Conservation (phyloP, 2,113 vertebrate genomes). For the Gymnogyps californianus region DNA sequence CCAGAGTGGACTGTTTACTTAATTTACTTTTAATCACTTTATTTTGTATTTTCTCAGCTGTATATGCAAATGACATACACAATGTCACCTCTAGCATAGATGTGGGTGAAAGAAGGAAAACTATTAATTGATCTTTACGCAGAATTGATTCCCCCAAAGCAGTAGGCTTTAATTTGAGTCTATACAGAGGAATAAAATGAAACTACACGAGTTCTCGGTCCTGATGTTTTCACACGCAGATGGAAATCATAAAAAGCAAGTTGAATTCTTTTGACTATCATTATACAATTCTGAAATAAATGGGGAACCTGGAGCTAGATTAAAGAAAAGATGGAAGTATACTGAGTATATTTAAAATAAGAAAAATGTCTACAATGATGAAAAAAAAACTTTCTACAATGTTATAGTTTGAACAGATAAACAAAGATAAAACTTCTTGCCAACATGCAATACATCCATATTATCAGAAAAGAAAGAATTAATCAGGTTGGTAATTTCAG, state of each 20-base stretch:
- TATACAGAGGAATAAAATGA: not conserved
- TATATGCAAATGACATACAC: conserved; percentile 29
- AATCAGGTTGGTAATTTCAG: not conserved
- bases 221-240: not conserved
- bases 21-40: conserved; percentile 57
- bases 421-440: not conserved
- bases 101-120: conserved; percentile 5
- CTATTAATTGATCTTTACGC: conserved; percentile 38
- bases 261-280: not conserved
- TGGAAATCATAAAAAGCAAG: not conserved
- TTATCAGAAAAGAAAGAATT: not conserved
- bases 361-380: not conserved
- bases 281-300: not conserved
- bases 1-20: conserved; percentile 46
- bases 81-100: conserved; percentile 30
- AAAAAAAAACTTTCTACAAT: not conserved
- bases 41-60: conserved; percentile 52
- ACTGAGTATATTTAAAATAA: not conserved
- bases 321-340: not conserved
- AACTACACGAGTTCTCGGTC: not conserved
- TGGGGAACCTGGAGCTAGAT: not conserved
- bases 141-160: not conserved
- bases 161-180: not conserved
- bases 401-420: not conserved
- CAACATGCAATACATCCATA: not conserved